phyloP scores from a whole-genome alignment of 2,797 vertebrate genomes.

The Onychomys arenicola region DNA sequence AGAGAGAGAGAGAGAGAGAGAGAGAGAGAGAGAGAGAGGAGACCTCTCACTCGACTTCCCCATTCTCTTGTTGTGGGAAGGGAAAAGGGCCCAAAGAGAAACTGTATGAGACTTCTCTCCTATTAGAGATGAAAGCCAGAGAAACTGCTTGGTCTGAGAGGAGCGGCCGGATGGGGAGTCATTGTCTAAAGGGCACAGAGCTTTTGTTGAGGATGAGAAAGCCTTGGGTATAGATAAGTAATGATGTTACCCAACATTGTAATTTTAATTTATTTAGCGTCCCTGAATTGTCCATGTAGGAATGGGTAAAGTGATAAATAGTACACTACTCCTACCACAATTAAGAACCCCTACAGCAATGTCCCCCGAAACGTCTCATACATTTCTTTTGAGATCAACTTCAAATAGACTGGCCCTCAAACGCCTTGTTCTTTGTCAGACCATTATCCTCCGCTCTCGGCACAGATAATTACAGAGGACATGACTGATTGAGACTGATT shows the following conservation, averaged over 20 bases:
- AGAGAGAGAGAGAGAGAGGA: background rate
- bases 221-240: background rate
- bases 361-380: background rate
- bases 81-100: background rate
- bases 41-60: too few species aligned
- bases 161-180: background rate
- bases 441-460: constrained; percentile 49
- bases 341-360: constrained; percentile 25
- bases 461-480: constrained; percentile 54
- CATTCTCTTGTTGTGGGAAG: background rate
- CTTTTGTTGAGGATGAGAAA: constrained; percentile 39
- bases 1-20: too few species aligned
- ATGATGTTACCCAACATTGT: constrained; percentile 2
- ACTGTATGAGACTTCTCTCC: background rate
- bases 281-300: background rate
- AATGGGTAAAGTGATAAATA: constrained; percentile 50
- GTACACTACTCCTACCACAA: constrained; percentile 50
- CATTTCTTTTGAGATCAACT: constrained; percentile 71
- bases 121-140: background rate
- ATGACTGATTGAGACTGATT: constrained; percentile 38
- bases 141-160: background rate
- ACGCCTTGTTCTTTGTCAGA: constrained; percentile 51
- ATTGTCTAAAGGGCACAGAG: background rate
- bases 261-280: constrained; percentile 57
- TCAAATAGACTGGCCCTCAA: constrained; percentile 61